phyloP scores from a whole-genome alignment of 2,797 vertebrate genomes.

The Sphenodon punctatus region DNA sequence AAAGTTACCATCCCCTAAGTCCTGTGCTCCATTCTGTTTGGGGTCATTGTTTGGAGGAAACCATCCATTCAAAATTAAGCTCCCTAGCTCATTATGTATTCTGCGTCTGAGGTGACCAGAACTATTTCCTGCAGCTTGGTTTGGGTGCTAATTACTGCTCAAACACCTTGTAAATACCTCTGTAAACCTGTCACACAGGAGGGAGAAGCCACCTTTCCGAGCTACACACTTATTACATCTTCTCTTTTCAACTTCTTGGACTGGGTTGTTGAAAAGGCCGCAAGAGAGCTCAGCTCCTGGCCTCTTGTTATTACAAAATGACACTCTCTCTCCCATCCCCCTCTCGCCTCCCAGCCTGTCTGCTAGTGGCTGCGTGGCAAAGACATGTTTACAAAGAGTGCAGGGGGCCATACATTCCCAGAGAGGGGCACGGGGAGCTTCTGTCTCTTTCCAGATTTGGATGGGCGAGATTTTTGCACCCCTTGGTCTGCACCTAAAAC shows the following conservation, averaged over 20 bases:
- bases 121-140: slow-evolving; percentile 82
- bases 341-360: not conserved
- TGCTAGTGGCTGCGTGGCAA: not conserved
- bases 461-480: accelerated
- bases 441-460: not conserved
- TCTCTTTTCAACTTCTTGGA: slow-evolving; percentile 36
- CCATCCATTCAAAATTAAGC: slow-evolving; percentile 89
- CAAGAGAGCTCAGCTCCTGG: not conserved
- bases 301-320: not conserved
- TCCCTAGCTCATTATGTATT: slow-evolving; percentile 86
- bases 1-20: slow-evolving; percentile 82
- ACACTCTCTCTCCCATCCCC: not conserved
- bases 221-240: slow-evolving; percentile 29
- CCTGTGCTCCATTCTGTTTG: slow-evolving; percentile 85
- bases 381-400: not conserved
- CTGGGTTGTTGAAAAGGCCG: not conserved
- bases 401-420: not conserved
- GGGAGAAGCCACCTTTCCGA: slow-evolving; percentile 49
- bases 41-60: slow-evolving; percentile 89
- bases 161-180: slow-evolving; percentile 73
- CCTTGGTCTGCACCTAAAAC: accelerated
- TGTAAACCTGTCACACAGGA: slow-evolving; percentile 40
- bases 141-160: slow-evolving; percentile 80
- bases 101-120: slow-evolving; percentile 85
- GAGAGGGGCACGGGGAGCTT: not conserved